phyloP scores from a whole-genome alignment of 2,113 vertebrate genomes.

The Alligator sinensis region DNA sequence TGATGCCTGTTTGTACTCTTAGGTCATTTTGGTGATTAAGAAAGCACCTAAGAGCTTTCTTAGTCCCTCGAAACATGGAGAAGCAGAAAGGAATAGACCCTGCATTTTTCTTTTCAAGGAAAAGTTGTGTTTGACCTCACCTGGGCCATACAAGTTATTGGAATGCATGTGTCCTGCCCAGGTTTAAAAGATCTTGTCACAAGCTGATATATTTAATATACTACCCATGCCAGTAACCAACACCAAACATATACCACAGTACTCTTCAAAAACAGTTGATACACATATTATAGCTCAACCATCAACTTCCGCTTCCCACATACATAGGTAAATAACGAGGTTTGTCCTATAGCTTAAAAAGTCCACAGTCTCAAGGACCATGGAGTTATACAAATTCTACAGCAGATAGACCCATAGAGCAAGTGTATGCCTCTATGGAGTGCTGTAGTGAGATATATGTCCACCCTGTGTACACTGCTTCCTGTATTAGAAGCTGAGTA shows the following conservation, averaged over 20 bases:
- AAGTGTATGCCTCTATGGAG: background rate
- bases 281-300: background rate
- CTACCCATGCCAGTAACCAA: background rate
- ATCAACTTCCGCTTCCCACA: background rate
- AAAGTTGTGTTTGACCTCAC: background rate
- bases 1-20: too few species aligned
- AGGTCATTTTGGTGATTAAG: background rate
- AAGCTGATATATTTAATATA: background rate
- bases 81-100: background rate
- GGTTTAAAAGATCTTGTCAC: background rate
- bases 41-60: too few species aligned
- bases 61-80: too few species aligned
- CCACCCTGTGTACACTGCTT: too few species aligned
- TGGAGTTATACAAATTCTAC: background rate
- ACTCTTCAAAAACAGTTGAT: background rate
- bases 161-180: background rate
- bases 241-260: background rate
- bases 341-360: background rate
- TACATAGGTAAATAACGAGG: background rate
- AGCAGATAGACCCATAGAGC: background rate
- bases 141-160: background rate
- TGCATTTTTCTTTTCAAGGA: background rate
- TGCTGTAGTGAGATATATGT: background rate
- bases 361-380: background rate
- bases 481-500: too few species aligned